Base-by-base conservation (phyloP, 2,888 invertebrate genomes). In the Ophion slaviceki region DNA sequence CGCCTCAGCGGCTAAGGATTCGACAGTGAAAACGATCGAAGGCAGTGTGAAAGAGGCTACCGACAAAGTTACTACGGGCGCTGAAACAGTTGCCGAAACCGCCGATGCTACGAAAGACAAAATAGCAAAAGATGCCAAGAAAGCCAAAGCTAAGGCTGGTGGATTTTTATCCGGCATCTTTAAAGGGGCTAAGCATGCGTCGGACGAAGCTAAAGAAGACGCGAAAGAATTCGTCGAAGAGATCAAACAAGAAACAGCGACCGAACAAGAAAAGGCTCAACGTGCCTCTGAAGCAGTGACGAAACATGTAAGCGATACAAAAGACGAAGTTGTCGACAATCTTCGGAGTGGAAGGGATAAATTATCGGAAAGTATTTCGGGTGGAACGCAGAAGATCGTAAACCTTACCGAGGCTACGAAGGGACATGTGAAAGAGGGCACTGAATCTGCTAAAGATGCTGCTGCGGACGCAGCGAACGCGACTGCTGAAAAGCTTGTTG, bases 341-440 rank as follows among this genome's bases (percentile, higher is more conserved):
- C 64, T 83, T 14, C 81, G 79, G 6, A 66, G 84, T 62, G 76
- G 64, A 7, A 88, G 83, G 62, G 84, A 87, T 14, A 76, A 80
- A 70, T 74, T 81, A 47, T 67, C 67, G 0, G 80, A 85, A 78
- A 80, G 75, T 47, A 57, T 80, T 71, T 71, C 84, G 7, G 24
- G 61, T 11, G 71, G 57, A 80, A 47, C 57, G 1, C 70, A 84
- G 24, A 76, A 59, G 57, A 70, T 95, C 72, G 94, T 94, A 1
- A 94, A 95, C 90, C 94, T 94, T 85, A 95, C 95, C n/a, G 95
- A 94, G 91, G 92, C 76, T 10, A 28, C 70, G 47, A 79, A 72
- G 67, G 81, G 77, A 14, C 62, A 81, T 7, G 64, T 95, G 20
- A 91, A 76, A 70, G 90, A 74, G 53, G 79, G 40, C 57, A 62